Evolutionary conservation across 2,113 vertebrate species (phyloP).

Genomic region (Diadophis punctatus): DNA sequence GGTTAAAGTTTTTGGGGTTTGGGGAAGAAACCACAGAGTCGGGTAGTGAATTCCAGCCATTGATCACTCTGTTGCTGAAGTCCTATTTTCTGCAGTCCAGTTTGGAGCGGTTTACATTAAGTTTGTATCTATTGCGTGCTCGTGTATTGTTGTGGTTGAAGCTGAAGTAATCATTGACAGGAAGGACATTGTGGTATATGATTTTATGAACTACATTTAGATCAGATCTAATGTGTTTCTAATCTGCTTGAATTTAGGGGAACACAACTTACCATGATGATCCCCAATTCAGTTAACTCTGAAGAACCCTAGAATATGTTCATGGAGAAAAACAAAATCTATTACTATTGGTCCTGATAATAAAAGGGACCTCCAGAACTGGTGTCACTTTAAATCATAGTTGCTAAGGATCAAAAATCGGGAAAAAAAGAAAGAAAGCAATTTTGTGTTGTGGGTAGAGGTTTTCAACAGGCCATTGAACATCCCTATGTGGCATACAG

Average conservation of each 20-base stretch:
- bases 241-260: not conserved
- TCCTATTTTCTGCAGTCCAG: too few relatives aligned
- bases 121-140: too few relatives aligned
- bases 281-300: not conserved
- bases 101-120: too few relatives aligned
- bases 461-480: not conserved
- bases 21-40: too few relatives aligned
- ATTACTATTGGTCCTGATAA: not conserved
- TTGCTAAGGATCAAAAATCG: not conserved
- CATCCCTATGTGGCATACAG: not conserved
- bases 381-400: not conserved
- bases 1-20: too few relatives aligned
- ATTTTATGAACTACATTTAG: too few relatives aligned
- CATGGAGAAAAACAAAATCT: fast-evolving
- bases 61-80: too few relatives aligned
- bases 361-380: not conserved
- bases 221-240: too few relatives aligned
- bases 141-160: too few relatives aligned
- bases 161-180: too few relatives aligned
- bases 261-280: not conserved
- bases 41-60: too few relatives aligned
- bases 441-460: not conserved
- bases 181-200: too few relatives aligned
- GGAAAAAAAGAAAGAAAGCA: not conserved
- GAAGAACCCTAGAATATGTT: not conserved